Evolutionary conservation across 2,888 invertebrate genomes (phyloP).

Genomic region (Philonicus albiceps): DNA sequence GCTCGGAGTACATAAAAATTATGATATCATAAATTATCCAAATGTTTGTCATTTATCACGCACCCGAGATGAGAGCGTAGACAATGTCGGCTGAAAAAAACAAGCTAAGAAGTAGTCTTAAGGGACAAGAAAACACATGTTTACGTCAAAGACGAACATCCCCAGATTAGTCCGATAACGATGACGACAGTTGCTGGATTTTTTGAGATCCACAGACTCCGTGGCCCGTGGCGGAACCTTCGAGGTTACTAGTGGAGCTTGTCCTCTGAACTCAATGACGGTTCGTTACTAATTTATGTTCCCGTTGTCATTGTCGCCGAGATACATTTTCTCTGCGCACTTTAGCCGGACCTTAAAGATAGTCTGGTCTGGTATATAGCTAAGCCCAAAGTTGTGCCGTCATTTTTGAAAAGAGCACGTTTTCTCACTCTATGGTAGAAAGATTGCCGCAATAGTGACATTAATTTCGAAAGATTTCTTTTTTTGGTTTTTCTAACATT

Average conservation of each 20-base stretch:
- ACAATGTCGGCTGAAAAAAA: constrained; percentile 38
- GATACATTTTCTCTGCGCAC: not conserved
- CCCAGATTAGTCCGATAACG: constrained; percentile 45
- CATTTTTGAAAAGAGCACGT: not conserved
- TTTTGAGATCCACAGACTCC: not conserved
- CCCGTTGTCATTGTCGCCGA: not conserved
- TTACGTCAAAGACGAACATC: constrained; percentile 48
- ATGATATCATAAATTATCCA: constrained; percentile 48
- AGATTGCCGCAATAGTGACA: not conserved
- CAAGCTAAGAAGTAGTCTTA: constrained; percentile 41
- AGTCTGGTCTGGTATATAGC: not conserved
- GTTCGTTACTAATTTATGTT: constrained; percentile 47
- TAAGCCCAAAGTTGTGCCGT: constrained; percentile 2
- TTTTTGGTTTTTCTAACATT: not conserved
- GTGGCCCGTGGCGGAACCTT: not conserved
- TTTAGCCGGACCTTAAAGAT: not conserved
- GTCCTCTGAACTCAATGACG: constrained; percentile 36
- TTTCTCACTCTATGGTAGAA: not conserved
- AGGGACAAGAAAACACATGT: constrained; percentile 48
- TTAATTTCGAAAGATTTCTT: not conserved
- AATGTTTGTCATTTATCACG: constrained; percentile 49
- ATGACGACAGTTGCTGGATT: constrained; percentile 38
- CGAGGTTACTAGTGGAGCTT: constrained; percentile 13
- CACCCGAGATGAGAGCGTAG: constrained; percentile 46
- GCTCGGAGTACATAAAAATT: constrained; percentile 43